phyloP scores from a whole-genome alignment of 2,113 vertebrate species.

The Onychostoma macrolepis region DNA sequence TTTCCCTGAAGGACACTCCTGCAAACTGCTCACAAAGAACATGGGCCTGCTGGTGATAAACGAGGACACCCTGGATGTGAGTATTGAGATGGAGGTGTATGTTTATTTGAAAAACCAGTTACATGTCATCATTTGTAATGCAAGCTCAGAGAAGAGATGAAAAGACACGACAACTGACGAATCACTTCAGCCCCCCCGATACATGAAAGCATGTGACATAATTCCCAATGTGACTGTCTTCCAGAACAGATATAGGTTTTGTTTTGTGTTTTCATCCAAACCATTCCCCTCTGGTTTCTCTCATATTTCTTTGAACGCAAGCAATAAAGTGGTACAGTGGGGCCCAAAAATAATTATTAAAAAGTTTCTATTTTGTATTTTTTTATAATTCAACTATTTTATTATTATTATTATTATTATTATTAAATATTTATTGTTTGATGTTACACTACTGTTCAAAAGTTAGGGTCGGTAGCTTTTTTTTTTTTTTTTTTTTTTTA shows the following conservation, averaged over 20 bases:
- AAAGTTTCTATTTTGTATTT: neutral
- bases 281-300: neutral
- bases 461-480: neutral
- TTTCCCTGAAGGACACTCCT: constrained; percentile 86
- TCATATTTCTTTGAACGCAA: neutral
- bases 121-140: constrained; percentile 17
- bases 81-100: constrained; percentile 67
- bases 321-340: neutral
- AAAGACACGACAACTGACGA: neutral
- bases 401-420: neutral
- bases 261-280: constrained; percentile 9
- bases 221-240: constrained; percentile 2
- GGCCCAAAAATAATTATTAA: neutral
- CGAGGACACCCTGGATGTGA: constrained; percentile 95
- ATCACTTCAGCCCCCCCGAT: neutral
- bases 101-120: constrained; percentile 10
- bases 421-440: neutral
- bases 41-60: constrained; percentile 98
- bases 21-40: constrained; percentile 94
- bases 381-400: neutral
- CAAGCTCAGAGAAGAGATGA: constrained; percentile 17
- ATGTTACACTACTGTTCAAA: neutral
- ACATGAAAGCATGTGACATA: constrained; percentile 10
- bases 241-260: constrained; percentile 1
- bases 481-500: neutral